Percentiles rank a stretch among this genome's conserved stretches.
Evolutionary conservation across 2,888 invertebrate genomes (phyloP).

Genomic region (Agrotis exclamationis): DNA sequence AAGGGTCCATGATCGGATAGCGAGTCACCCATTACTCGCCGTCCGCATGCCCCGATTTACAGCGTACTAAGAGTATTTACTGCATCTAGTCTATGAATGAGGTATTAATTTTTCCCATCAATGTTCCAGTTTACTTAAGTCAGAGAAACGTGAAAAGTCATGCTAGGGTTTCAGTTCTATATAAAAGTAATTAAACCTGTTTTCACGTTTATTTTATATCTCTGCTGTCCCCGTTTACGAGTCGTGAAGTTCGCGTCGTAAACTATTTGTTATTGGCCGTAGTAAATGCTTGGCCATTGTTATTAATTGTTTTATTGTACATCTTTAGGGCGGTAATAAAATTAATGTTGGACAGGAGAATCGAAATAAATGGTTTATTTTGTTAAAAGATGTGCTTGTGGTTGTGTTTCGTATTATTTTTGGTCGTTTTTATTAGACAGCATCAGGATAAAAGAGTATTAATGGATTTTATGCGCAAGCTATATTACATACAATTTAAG

Average conservation of each 20-base stretch:
- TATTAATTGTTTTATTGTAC: conserved; percentile 47
- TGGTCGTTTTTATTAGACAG: too few relatives aligned
- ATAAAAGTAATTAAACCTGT: conserved; percentile 38
- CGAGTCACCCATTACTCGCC: too few relatives aligned
- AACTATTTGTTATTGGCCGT: conserved; percentile 30
- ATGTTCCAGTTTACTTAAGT: too few relatives aligned
- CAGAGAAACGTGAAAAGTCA: too few relatives aligned
- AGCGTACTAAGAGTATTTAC: too few relatives aligned
- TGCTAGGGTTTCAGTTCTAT: conserved; percentile 5
- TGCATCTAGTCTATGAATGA: too few relatives aligned
- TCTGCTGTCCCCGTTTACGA: conserved; percentile 42
- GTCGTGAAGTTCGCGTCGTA: conserved; percentile 40
- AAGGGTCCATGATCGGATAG: too few relatives aligned
- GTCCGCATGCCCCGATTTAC: too few relatives aligned
- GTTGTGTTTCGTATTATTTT: background rate
- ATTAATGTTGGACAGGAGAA: background rate
- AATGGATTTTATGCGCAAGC: too few relatives aligned
- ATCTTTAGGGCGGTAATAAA: background rate
- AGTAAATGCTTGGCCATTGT: conserved; percentile 23
- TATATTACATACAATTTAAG: too few relatives aligned
- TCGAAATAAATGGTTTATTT: conserved; percentile 10
- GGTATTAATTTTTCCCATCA: too few relatives aligned
- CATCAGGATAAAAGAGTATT: too few relatives aligned
- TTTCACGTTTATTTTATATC: conserved; percentile 33
- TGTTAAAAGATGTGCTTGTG: background rate